phyloP scores from a whole-genome alignment of 2,113 vertebrate species.

The Sprattus sprattus region DNA sequence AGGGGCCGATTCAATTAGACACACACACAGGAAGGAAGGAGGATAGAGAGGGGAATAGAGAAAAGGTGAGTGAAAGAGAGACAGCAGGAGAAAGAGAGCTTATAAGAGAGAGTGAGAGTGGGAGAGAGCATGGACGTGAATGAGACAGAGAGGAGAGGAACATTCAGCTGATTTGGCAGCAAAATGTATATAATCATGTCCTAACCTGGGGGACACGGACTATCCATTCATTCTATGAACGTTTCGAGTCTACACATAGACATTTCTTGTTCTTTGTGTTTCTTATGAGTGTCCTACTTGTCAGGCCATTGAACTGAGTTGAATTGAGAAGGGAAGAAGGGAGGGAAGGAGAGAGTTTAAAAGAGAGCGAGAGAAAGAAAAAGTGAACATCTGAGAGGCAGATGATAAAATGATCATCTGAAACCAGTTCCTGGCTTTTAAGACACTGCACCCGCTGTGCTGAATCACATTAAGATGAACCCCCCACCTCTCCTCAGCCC shows the following conservation, averaged over 20 bases:
- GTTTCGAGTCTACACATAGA: too few species aligned
- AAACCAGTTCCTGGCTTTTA: not conserved
- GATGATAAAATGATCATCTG: not conserved
- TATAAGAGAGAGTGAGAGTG: not conserved
- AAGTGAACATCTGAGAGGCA: not conserved
- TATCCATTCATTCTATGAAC: too few species aligned
- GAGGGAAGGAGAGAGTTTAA: not conserved
- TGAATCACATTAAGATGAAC: not conserved
- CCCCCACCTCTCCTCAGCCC: not conserved
- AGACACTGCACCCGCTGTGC: not conserved
- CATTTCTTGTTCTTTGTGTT: too few species aligned
- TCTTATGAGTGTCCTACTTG: too few species aligned
- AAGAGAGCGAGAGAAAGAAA: not conserved
- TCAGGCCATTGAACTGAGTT: not conserved
- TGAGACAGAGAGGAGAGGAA: not conserved
- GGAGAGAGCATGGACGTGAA: not conserved
- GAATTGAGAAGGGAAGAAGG: not conserved
- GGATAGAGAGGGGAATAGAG: constrained; percentile 30
- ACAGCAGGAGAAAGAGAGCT: not conserved
- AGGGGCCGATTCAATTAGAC: constrained; percentile 39
- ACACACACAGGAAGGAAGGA: not conserved
- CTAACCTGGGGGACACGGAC: too few species aligned
- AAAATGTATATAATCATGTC: too few species aligned
- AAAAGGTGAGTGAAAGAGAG: constrained; percentile 14
- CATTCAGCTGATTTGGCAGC: too few species aligned